These are phyloP conservation scores for Odontomyia ornata DNA, from an alignment of 2,888 invertebrate species.

Conservation along the genomic window DNA sequence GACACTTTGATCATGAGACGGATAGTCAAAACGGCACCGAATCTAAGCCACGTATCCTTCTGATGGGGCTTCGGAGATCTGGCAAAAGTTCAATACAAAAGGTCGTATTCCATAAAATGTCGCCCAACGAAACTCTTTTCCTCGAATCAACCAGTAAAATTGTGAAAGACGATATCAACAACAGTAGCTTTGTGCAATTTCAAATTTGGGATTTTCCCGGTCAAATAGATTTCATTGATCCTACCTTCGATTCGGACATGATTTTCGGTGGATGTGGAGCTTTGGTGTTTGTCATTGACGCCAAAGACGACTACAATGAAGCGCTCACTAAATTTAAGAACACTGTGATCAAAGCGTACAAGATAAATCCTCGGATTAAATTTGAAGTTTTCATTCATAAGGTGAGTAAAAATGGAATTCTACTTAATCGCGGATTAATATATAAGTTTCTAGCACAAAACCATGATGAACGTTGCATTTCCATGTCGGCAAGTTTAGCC, in stretches of 20 bases:
- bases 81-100: constrained; percentile 99
- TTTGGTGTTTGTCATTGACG: constrained; percentile 98
- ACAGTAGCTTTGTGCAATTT: constrained; percentile 96
- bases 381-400: constrained; percentile 99
- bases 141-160: constrained; percentile 98
- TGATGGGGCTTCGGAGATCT: constrained; percentile 95
- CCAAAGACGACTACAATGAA: constrained; percentile 98
- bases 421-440: too few species aligned
- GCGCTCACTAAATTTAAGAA: constrained; percentile 91
- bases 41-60: constrained; percentile 86
- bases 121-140: constrained; percentile 98
- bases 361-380: constrained; percentile 94
- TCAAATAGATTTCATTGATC: constrained; percentile 97
- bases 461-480: too few species aligned
- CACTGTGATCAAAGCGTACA: constrained; percentile 93
- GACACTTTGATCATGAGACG: constrained; percentile 84
- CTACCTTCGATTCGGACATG: constrained; percentile 93
- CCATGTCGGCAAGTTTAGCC: too few species aligned
- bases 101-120: constrained; percentile 99
- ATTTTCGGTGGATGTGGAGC: constrained; percentile 98
- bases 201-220: constrained; percentile 99
- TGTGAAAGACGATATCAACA: constrained; percentile 97
- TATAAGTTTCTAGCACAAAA: too few species aligned
- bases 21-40: constrained; percentile 69
- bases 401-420: constrained; percentile 59